Percentiles rank a stretch among this genome's conserved stretches.
Conservation (phyloP, 2,113 vertebrate species). For the Haemorhous mexicanus region DNA sequence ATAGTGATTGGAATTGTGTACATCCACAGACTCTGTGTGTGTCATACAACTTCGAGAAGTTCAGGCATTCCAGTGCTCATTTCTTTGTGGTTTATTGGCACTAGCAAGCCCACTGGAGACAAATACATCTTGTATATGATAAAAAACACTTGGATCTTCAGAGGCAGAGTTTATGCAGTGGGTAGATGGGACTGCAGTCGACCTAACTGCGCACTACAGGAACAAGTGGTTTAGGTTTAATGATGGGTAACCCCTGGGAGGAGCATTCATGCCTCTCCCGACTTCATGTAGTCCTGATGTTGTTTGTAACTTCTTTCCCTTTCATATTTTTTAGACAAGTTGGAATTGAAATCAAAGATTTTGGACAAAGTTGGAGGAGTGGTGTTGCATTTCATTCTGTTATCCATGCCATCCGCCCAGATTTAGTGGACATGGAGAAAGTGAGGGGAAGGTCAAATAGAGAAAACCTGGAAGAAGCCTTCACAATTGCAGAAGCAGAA, state of each 20-base stretch:
- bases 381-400: conserved; percentile 92
- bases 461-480: conserved; percentile 93
- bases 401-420: conserved; percentile 89
- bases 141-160: neutral
- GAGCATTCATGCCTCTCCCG: neutral
- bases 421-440: conserved; percentile 89
- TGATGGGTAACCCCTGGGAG: neutral
- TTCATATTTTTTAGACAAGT: conserved; percentile 71
- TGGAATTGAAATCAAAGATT: conserved; percentile 93
- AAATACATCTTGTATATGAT: neutral
- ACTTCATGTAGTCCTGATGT: neutral
- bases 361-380: conserved; percentile 92
- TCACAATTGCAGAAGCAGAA: conserved; percentile 87
- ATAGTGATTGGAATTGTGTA: neutral
- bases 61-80: neutral
- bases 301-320: neutral
- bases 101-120: neutral
- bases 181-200: neutral
- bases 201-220: neutral
- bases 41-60: neutral
- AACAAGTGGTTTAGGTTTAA: neutral
- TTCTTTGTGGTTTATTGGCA: neutral
- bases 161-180: neutral
- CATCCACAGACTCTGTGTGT: neutral
- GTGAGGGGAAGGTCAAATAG: conserved; percentile 81